Percentiles rank a stretch among this genome's conserved stretches.
Evolutionary conservation across 2,113 vertebrate species (phyloP).

Genomic region (Tamias sibiricus): DNA sequence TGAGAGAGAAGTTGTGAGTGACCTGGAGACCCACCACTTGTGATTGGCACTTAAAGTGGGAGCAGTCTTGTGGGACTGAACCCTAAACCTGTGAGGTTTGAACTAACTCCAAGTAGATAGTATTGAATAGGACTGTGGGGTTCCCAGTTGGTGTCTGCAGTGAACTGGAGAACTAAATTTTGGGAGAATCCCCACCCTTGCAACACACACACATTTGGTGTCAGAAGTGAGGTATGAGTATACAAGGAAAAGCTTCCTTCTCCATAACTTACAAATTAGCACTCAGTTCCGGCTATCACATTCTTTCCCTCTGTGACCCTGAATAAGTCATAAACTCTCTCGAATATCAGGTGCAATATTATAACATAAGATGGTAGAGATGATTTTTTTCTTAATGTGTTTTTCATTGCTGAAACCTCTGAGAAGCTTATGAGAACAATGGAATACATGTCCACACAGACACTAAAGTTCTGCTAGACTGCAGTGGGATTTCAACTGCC

Average conservation of each 20-base stretch:
- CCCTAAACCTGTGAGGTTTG: neutral
- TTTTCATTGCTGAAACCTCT: neutral
- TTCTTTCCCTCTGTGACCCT: neutral
- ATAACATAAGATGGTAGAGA: neutral
- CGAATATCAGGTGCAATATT: neutral
- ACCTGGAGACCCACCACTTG: neutral
- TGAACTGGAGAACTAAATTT: neutral
- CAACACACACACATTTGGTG: too few relatives aligned
- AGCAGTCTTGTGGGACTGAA: neutral
- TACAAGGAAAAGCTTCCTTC: neutral
- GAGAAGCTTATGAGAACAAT: neutral
- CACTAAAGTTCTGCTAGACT: neutral
- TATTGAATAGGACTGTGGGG: too few relatives aligned
- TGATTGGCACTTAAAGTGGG: neutral
- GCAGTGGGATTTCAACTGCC: neutral
- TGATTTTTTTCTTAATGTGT: neutral
- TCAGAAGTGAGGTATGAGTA: neutral
- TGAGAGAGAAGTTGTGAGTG: too few relatives aligned
- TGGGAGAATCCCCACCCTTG: neutral
- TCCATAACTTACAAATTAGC: neutral
- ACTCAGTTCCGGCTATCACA: neutral
- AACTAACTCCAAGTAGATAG: neutral
- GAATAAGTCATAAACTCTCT: neutral
- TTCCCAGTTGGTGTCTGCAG: neutral
- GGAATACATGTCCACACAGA: neutral